phyloP scores from a whole-genome alignment of 2,113 vertebrate genomes.

The Otus sunia region DNA sequence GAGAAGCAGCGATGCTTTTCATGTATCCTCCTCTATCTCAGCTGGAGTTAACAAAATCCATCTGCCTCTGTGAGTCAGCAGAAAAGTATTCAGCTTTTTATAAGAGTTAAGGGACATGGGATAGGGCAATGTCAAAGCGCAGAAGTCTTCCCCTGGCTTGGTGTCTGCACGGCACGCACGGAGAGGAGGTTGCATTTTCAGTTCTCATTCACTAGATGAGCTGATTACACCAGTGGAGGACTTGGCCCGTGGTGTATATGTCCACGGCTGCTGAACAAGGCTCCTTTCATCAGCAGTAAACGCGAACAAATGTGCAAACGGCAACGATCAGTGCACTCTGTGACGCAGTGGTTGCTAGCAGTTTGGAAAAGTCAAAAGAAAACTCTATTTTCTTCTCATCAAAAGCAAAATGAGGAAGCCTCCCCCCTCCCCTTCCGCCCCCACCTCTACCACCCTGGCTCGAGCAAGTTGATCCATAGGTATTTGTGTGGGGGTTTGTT shows the following conservation, averaged over 20 bases:
- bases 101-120: conserved; percentile 38
- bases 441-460: conserved; percentile 8
- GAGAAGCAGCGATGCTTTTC: background rate
- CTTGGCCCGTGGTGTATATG: background rate
- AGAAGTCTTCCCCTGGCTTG: background rate
- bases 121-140: background rate
- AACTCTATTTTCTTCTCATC: background rate
- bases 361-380: background rate
- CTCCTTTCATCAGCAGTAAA: background rate
- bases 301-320: background rate
- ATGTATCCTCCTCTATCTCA: background rate
- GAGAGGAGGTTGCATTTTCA: background rate
- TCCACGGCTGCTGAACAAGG: background rate
- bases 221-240: background rate
- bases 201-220: background rate
- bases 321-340: background rate
- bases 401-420: conserved; percentile 30
- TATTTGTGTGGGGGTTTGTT: conserved; percentile 62
- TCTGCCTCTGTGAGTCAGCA: conserved; percentile 59
- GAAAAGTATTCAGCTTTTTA: conserved; percentile 55
- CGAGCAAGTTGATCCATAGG: background rate
- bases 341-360: accelerated
- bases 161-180: background rate
- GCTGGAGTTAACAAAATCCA: conserved; percentile 52
- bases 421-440: background rate